Evolutionary conservation across 1,140 invertebrate genomes (phyloP).

Genomic region (Pachypeltis micranthus): DNA sequence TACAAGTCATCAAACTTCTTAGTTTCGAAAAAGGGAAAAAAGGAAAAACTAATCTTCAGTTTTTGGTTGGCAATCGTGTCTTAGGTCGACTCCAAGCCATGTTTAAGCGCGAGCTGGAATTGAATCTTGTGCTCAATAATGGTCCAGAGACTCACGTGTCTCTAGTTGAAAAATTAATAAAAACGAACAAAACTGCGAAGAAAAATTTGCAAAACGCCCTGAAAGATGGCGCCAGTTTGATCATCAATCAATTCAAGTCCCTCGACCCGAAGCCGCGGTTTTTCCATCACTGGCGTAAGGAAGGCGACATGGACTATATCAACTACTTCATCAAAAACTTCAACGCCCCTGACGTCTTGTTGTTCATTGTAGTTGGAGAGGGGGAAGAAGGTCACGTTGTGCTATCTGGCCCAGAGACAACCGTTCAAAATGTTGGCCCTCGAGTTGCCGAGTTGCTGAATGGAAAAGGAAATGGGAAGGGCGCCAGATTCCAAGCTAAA

Average conservation of each 20-base stretch:
- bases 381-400: constrained; percentile 54
- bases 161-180: constrained; percentile 57
- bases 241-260: constrained; percentile 47
- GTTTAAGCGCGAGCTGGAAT: constrained; percentile 50
- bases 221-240: constrained; percentile 50
- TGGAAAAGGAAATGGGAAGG: constrained; percentile 50
- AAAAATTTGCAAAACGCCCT: constrained; percentile 51
- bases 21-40: constrained; percentile 59
- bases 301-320: constrained; percentile 61
- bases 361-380: constrained; percentile 57
- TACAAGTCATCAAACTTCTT: constrained; percentile 64
- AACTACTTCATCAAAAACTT: constrained; percentile 49
- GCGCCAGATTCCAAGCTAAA: constrained; percentile 46
- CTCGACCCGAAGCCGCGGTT: constrained; percentile 41
- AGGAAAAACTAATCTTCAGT: constrained; percentile 54
- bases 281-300: constrained; percentile 44
- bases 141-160: constrained; percentile 52
- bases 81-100: constrained; percentile 43
- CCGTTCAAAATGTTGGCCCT: constrained; percentile 38
- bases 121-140: constrained; percentile 55
- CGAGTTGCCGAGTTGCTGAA: constrained; percentile 43
- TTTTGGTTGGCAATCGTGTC: constrained; percentile 58
- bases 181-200: constrained; percentile 46
- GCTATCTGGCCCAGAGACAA: constrained; percentile 41
- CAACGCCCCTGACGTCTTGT: constrained; percentile 40